Conservation (phyloP, 53 echinoderm and acorn worm species). For the Antedon mediterranea region DNA sequence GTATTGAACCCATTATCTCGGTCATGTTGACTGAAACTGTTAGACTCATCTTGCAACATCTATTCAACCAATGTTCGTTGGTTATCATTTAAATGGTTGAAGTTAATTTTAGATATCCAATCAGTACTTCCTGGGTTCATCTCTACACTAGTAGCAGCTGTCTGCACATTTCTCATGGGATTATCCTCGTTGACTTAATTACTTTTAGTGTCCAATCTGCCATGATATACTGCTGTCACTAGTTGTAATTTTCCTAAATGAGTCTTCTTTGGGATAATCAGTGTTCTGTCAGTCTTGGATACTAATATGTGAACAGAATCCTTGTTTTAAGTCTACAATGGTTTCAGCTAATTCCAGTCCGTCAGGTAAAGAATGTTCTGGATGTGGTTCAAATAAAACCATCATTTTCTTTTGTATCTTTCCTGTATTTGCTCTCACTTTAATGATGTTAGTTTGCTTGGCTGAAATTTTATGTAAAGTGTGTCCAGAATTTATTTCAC, state of each 20-base stretch:
- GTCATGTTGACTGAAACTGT: slow-evolving; percentile 9
- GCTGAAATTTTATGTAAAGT: neutral
- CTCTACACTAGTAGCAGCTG: neutral
- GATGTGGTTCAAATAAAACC: slow-evolving; percentile 11
- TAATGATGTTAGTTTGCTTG: neutral
- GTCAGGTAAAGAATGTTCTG: slow-evolving; percentile 4
- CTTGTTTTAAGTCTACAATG: neutral
- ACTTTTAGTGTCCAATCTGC: neutral
- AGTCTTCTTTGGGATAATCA: slow-evolving; percentile 2
- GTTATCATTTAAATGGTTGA: neutral
- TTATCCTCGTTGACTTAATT: neutral
- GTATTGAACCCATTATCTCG: slow-evolving; percentile 17
- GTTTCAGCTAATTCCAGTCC: too few relatives aligned
- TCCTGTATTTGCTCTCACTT: neutral
- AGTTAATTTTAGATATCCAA: neutral
- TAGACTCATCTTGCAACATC: slow-evolving; percentile 17
- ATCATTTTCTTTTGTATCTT: neutral
- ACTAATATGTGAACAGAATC: too few relatives aligned
- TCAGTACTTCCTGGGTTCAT: neutral
- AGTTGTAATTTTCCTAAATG: slow-evolving; percentile 11
- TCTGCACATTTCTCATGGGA: neutral
- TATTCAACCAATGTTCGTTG: neutral
- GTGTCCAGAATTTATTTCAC: neutral
- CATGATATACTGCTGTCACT: slow-evolving; percentile 6
- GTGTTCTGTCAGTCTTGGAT: neutral